Conservation (phyloP, 1,140 invertebrate genomes). For the Ephestia elutella region DNA sequence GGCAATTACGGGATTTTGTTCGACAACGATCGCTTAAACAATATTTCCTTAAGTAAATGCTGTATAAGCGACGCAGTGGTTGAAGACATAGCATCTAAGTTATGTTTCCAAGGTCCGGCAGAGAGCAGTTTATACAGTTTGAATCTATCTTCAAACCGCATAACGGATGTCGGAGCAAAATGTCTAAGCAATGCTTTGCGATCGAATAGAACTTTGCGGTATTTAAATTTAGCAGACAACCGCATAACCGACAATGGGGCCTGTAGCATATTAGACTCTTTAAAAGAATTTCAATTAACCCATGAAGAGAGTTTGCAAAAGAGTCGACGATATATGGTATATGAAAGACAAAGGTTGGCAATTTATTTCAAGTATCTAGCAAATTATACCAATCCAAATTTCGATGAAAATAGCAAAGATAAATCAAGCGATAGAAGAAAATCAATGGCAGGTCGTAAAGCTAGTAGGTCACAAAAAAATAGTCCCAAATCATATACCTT, state of each 20-base stretch:
- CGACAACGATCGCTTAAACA: constrained; percentile 20
- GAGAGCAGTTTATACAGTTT: constrained; percentile 31
- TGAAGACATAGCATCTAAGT: constrained; percentile 28
- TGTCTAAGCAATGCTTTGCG: constrained; percentile 33
- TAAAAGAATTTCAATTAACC: constrained; percentile 43
- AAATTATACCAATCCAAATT: constrained; percentile 16
- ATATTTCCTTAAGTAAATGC: constrained; percentile 39
- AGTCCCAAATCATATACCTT: constrained; percentile 21
- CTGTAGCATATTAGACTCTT: constrained; percentile 25
- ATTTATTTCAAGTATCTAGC: constrained; percentile 25
- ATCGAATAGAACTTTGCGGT: constrained; percentile 47
- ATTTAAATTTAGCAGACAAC: constrained; percentile 52
- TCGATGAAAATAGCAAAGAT: constrained; percentile 15
- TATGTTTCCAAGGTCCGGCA: constrained; percentile 24
- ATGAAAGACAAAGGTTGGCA: constrained; percentile 29
- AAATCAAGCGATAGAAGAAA: neutral
- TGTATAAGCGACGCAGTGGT: constrained; percentile 37
- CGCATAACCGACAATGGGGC: constrained; percentile 40
- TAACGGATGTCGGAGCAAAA: constrained; percentile 42
- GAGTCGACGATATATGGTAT: constrained; percentile 24
- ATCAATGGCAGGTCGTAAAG: constrained; percentile 3
- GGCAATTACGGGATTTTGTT: constrained; percentile 34
- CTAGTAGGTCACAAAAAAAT: constrained; percentile 17
- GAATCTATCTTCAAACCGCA: constrained; percentile 47
- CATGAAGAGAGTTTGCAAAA: constrained; percentile 28